These are phyloP conservation scores for Acanthosepion esculentum DNA, from an alignment of 2,888 invertebrate species.

Conservation along the genomic window DNA sequence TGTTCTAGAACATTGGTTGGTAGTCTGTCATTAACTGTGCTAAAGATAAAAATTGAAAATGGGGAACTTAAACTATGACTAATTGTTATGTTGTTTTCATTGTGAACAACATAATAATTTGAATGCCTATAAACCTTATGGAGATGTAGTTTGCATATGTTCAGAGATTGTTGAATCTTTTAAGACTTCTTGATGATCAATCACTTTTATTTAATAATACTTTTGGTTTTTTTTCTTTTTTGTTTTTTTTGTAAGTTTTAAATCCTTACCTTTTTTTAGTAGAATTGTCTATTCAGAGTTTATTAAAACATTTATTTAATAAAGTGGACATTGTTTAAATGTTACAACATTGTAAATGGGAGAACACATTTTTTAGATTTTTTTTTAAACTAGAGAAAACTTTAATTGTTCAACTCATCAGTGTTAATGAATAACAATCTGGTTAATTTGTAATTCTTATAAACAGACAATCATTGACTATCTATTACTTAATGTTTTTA, in stretches of 20 bases:
- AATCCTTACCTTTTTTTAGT: not conserved
- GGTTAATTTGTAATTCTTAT: too few relatives aligned
- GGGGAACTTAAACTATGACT: not conserved
- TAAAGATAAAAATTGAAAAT: not conserved
- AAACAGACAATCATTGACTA: too few relatives aligned
- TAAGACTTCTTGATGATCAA: not conserved
- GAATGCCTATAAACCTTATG: not conserved
- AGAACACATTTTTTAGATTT: too few relatives aligned
- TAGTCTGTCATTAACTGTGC: not conserved
- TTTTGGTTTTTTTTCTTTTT: too few relatives aligned
- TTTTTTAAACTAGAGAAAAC: not conserved
- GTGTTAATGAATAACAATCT: not conserved
- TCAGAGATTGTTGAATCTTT: not conserved
- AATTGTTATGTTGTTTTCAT: slow-evolving; percentile 33
- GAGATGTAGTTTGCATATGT: not conserved
- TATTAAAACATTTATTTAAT: not conserved
- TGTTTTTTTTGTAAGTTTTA: not conserved
- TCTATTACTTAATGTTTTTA: too few relatives aligned
- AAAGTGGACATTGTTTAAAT: not conserved
- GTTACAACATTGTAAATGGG: too few relatives aligned
- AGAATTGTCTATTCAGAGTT: not conserved
- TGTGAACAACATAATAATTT: not conserved
- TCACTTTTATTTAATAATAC: not conserved
- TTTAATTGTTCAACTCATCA: not conserved
- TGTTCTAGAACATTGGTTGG: slow-evolving; percentile 12